These are phyloP conservation scores for Paradoxurus hermaphroditus DNA, from an alignment of 2,113 vertebrate species.

Conservation along the genomic window DNA sequence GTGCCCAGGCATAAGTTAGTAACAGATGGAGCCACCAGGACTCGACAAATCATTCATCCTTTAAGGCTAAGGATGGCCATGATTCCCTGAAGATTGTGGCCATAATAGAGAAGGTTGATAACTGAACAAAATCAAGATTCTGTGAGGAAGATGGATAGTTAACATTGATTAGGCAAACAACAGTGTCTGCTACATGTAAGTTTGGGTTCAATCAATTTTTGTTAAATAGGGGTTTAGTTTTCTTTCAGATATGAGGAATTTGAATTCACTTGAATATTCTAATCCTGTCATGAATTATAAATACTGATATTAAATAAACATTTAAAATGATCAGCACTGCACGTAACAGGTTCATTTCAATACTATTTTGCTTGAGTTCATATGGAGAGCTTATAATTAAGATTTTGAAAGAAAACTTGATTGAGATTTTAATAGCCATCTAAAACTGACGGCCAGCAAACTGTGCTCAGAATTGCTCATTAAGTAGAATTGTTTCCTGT, in stretches of 20 bases:
- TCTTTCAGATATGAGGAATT: conserved; percentile 5
- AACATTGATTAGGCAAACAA: background rate
- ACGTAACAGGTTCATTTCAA: background rate
- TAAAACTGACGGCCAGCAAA: conserved; percentile 57
- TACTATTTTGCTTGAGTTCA: conserved; percentile 12
- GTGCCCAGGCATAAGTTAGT: background rate
- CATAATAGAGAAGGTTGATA: background rate
- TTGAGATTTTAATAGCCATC: conserved; percentile 58
- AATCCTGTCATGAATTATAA: background rate
- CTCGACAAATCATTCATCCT: background rate
- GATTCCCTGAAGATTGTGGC: background rate
- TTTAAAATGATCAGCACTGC: background rate
- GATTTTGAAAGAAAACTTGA: conserved; percentile 59
- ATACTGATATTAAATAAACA: background rate
- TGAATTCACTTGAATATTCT: conserved; percentile 16
- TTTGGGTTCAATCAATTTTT: background rate
- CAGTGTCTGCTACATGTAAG: background rate
- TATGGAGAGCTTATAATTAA: conserved; percentile 36
- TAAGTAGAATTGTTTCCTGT: conserved; percentile 38
- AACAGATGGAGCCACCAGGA: too few relatives aligned
- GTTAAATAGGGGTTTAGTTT: background rate
- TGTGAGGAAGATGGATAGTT: background rate
- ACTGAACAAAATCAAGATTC: background rate
- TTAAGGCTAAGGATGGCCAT: background rate
- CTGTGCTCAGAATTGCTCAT: conserved; percentile 48